Base-by-base conservation (phyloP, 2,888 invertebrate species). In the Flexamia atlantica region DNA sequence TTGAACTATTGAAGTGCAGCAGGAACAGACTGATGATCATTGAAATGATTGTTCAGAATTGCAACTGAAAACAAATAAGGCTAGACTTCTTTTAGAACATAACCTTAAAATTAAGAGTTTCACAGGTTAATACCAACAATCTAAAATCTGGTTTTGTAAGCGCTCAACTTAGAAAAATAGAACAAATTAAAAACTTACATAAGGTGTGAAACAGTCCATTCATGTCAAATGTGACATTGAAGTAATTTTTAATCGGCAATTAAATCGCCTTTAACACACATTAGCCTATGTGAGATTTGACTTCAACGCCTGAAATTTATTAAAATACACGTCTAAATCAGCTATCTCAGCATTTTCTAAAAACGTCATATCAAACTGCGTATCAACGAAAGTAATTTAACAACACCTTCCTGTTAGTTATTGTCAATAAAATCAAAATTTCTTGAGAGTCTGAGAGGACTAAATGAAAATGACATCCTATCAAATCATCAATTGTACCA, bases 41-140 rank as follows among this genome's bases (percentile, higher is more conserved):
- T n/a, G 12, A 64, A 64, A 28, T 20, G 4, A 20, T 9, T n/a
- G 1, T 9, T 28, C 30, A 17, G 30, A 30, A 14, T 30, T 28
- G 12, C 0, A 64, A 64, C 64, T 14, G 25, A 17, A 64, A 28
- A 64, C 17, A 28, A 23, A 20, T 23, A 53, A 30, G 28, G 14
- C 14, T 12, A 17, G 14, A 64, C 12, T 20, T 12, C 28, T 64
- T 64, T 28, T 14, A 28, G 28, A 64, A 64, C 64, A 64, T 64
- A 64, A 64, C 64, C 64, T 64, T 64, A 9, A 64, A 64, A 64
- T 23, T 20, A 57, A 20, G 57, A 23, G 57, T 12, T 50, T 50
- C 17, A 5, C 20, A 7, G 20, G 20, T 64, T 12, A 64, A 64
- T 14, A 64, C 1, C 28, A 1, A 14, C 2, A 20, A 28, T 17